A percentile compares a stretch with the other conserved stretches of the same genome.
Conservation (phyloP, 2,888 invertebrate genomes). For the Yponomeuta cagnagella region DNA sequence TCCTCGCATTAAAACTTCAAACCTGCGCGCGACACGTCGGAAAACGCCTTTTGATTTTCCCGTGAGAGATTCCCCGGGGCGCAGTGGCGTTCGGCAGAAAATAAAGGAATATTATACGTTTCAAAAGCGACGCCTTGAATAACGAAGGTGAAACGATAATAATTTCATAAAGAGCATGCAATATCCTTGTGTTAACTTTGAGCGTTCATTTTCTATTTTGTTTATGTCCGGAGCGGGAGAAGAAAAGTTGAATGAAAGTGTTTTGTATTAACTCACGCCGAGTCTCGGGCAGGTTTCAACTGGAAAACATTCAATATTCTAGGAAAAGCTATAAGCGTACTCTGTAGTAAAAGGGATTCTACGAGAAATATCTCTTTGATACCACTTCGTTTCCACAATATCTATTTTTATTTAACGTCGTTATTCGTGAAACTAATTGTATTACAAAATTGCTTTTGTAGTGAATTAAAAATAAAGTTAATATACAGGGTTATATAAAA, state of each 20-base stretch:
- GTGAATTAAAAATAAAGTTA: too few relatives aligned
- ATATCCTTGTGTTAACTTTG: background rate
- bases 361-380: background rate
- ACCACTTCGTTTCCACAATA: background rate
- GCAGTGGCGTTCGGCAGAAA: too few relatives aligned
- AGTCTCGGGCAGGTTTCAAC: too few relatives aligned
- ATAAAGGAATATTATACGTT: background rate
- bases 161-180: background rate
- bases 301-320: background rate
- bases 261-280: background rate
- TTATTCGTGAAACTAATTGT: too few relatives aligned
- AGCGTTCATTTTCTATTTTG: background rate
- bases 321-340: background rate
- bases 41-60: background rate
- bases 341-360: background rate
- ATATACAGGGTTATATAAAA: too few relatives aligned
- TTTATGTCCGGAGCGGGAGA: background rate
- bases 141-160: background rate
- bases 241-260: background rate
- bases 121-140: background rate
- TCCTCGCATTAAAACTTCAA: slow-evolving; percentile 50
- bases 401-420: background rate
- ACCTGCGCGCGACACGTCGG: slow-evolving; percentile 38
- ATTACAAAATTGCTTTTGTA: too few relatives aligned
- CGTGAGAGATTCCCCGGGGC: background rate